Evolutionary conservation across 2,888 invertebrate species (phyloP), one percentile per base, ranked within the genome.

Genomic region (Leucophenga montana): DNA sequence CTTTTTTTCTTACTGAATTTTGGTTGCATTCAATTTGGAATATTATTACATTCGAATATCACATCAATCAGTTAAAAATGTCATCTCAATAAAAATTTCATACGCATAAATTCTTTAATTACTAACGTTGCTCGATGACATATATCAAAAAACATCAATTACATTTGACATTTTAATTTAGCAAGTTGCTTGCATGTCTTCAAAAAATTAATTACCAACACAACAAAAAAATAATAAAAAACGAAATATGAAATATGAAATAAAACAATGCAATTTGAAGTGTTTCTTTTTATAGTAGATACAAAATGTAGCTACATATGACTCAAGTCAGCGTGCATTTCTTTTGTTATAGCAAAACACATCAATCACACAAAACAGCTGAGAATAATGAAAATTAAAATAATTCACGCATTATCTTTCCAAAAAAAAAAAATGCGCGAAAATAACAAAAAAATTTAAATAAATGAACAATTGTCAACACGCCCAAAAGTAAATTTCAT

Each of bases 121-220:
- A 18, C 54, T 54, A 18, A 54, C 18, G n/a, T n/a, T n/a, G n/a
- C n/a, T n/a, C n/a, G 3, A 20, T 18, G 54, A 54, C 33, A 33
- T 62, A 33, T 33, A 62, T 44, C 61, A 59, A 62, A 59, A 18
- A 33, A 22, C 6, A 6, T 18, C 22, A 64, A 64, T 64, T 64
- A 48, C 31, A 48, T 33, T 33, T 64, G 62, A 64, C 62, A 64
- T 22, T 48, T 64, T 27, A 64, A 48, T 61, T 61, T 44, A 13
- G 22, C 22, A 13, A 20, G 11, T 13, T 4, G 9, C 20, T 64
- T 64, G 62, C 62, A 64, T 64, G 62, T 46, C 27, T 48, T 22
- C 48, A 46, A 64, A 62, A 64, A 64, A 64, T 64, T 64, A 64
- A 64, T 64, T 64, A 48, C 62, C 18, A 62, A 64, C 44, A 64